Evolutionary conservation across 1,140 invertebrate genomes (phyloP), one percentile per base, ranked within the genome.

Genomic region (Pseudoatta argentina): DNA sequence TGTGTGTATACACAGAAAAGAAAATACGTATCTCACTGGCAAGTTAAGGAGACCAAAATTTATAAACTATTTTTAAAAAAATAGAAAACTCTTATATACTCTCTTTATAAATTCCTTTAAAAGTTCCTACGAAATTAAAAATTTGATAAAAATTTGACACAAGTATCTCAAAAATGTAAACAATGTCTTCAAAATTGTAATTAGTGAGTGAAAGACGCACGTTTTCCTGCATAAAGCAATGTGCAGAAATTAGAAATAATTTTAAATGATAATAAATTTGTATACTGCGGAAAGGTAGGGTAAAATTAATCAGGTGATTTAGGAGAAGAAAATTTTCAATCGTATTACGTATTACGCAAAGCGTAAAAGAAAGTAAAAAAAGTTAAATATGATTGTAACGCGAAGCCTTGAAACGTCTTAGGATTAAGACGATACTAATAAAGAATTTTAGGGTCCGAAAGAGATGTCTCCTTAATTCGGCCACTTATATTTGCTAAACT

Each of bases 401-500:
- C 18, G 5, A 34, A 57, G 6, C 39, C 30, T 76, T 24, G 77
- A 53, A 53, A 16, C 27, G 44, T 39, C 48, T 77, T 61, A 63
- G 21, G 3, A 12, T 77, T 44, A 63, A 63, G 57, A 44, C 27
- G 10, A n/a, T 39, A 64, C 3, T 21, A 3, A 30, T 39, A n/a
- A 81, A 51, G 16, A 64, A 69, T 44, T 69, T 69, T 44, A n/a
- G 21, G 21, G 21, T 18, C 53, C 16, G 57, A 55, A 39, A 79
- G 51, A 86, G 12, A 53, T 21, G 51, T 79, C 85, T 81, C 53
- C 66, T 86, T 79, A 69, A 86, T 79, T 79, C 48, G 76, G 53
- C 55, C 75, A 57, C 64, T 44, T 81, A 51, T 81, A 86, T 71
- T 86, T 79, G 53, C 77, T 86, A 86, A 86, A 86, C 73, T 86